These are phyloP conservation scores for Myotis myotis DNA, from an alignment of 2,797 vertebrate species.

Conservation along the genomic window DNA sequence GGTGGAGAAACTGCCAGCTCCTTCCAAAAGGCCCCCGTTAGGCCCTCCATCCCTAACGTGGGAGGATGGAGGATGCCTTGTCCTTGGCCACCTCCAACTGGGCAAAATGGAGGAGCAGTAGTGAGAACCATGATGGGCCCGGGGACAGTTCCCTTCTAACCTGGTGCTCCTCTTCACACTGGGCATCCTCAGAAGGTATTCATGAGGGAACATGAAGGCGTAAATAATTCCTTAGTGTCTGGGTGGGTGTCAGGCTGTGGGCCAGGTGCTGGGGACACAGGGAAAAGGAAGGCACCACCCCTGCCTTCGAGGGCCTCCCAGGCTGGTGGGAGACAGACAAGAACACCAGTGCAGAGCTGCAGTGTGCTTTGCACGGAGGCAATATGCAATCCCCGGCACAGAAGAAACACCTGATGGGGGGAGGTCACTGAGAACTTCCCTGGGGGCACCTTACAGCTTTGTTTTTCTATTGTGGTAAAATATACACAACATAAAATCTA, in stretches of 20 bases:
- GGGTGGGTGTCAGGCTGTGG: neutral
- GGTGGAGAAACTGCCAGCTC: neutral
- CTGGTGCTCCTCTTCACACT: neutral
- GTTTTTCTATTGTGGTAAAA: neutral
- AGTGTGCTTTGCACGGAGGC: neutral
- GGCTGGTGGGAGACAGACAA: neutral
- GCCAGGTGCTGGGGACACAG: neutral
- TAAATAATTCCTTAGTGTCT: neutral
- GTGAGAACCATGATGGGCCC: accelerated
- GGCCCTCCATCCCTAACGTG: neutral
- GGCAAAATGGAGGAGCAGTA: neutral
- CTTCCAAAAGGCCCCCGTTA: neutral
- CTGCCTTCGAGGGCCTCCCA: neutral
- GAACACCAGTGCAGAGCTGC: accelerated
- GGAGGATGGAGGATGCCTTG: neutral
- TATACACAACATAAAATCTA: neutral
- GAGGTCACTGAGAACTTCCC: neutral
- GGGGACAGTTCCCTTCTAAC: neutral
- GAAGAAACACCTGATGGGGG: neutral
- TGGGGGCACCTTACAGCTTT: neutral
- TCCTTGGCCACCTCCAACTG: neutral
- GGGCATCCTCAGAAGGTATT: neutral
- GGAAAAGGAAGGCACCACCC: neutral
- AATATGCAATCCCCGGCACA: accelerated
- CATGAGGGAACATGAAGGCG: accelerated